Evolutionary conservation across 53 echinoderm and acorn worm species (phyloP).

Genomic region (Glandiceps talaboti): DNA sequence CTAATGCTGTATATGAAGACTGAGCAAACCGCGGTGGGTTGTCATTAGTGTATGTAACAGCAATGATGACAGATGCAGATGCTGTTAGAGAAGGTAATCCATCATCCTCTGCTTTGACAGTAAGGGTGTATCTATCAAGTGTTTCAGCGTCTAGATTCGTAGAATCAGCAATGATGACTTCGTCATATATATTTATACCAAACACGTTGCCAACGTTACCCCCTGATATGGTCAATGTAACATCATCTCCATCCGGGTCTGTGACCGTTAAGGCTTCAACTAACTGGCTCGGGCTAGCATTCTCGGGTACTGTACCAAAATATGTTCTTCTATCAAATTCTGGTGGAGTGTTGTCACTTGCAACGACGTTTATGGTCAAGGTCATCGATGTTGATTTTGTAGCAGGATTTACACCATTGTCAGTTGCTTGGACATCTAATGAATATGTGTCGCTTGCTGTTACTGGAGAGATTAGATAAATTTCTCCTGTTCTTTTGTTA

Average conservation of each 20-base stretch:
- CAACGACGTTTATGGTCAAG: not conserved
- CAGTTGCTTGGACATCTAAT: not conserved
- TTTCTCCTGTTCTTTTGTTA: not conserved
- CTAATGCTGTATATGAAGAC: not conserved
- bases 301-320: not conserved
- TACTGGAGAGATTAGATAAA: not conserved
- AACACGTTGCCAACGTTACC: not conserved
- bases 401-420: not conserved
- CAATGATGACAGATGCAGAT: not conserved
- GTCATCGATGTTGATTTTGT: not conserved
- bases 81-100: not conserved
- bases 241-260: not conserved
- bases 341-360: not conserved
- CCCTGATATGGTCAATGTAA: not conserved
- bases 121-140: not conserved
- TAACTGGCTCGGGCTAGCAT: not conserved
- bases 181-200: not conserved
- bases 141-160: not conserved
- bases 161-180: not conserved
- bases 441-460: not conserved
- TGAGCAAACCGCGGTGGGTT: not conserved
- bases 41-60: not conserved
- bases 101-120: not conserved
- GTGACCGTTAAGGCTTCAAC: not conserved
- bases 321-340: no score